These are phyloP conservation scores for Drosophila subsilvestris DNA, from an alignment of 2,888 invertebrate species.

Conservation along the genomic window DNA sequence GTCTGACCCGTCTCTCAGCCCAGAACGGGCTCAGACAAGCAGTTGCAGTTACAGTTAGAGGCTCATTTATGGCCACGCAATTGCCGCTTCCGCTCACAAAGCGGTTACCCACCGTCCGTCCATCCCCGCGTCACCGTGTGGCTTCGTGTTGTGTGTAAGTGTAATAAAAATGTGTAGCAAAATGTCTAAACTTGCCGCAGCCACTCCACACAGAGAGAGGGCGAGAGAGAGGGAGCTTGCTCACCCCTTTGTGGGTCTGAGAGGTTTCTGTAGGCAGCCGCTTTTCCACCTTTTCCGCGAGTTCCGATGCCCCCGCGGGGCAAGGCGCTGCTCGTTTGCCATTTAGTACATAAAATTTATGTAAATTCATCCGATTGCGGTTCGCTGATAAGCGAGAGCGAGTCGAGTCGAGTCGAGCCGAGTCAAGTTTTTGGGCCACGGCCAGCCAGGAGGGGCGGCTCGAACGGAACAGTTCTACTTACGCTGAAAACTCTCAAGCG, in stretches of 20 bases:
- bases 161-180: slow-evolving; percentile 58
- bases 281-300: slow-evolving; percentile 13
- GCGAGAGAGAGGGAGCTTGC: slow-evolving; percentile 11
- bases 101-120: slow-evolving; percentile 6
- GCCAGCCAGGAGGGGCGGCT: slow-evolving; percentile 1
- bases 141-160: slow-evolving; percentile 24
- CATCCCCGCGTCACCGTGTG: not conserved
- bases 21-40: not conserved
- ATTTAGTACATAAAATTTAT: slow-evolving; percentile 66
- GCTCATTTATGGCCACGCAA: slow-evolving; percentile 62
- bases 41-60: slow-evolving; percentile 29
- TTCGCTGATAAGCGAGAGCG: slow-evolving; percentile 57
- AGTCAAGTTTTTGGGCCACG: slow-evolving; percentile 11
- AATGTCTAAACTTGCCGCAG: slow-evolving; percentile 59
- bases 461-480: not conserved
- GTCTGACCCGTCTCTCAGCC: not conserved
- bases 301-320: not conserved
- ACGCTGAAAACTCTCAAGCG: slow-evolving; percentile 48
- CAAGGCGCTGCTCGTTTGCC: slow-evolving; percentile 28
- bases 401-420: not conserved
- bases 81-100: slow-evolving; percentile 66
- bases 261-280: slow-evolving; percentile 14
- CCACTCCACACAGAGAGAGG: slow-evolving; percentile 1
- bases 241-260: slow-evolving; percentile 13
- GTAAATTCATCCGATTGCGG: slow-evolving; percentile 71